Conservation (phyloP, 2,113 vertebrate species). For the Physeter macrocephalus region DNA sequence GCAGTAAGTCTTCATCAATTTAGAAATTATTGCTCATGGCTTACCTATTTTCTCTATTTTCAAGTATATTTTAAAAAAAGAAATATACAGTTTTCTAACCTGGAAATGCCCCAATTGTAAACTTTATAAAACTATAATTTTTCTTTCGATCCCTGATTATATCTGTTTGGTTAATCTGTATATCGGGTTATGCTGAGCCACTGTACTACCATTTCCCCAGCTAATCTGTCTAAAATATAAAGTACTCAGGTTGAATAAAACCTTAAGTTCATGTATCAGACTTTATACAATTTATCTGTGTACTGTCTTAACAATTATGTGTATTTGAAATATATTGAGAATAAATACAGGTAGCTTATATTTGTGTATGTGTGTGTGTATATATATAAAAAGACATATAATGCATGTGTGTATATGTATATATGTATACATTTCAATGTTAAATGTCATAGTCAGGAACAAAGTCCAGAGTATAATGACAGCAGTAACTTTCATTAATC, state of each 20-base stretch:
- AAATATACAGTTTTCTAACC: neutral
- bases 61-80: neutral
- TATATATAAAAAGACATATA: neutral
- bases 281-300: neutral
- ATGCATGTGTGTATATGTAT: neutral
- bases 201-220: neutral
- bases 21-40: neutral
- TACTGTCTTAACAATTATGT: neutral
- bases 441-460: neutral
- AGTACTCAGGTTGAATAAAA: neutral
- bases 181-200: neutral
- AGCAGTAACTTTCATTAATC: constrained; percentile 13
- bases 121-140: neutral
- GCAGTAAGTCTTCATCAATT: neutral
- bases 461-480: neutral
- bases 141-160: neutral
- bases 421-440: neutral
- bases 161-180: neutral
- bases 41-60: neutral
- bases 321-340: neutral
- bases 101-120: neutral
- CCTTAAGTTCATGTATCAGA: neutral
- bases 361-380: neutral
- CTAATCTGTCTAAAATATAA: neutral
- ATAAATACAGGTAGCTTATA: neutral